Base-by-base conservation (phyloP, 1,140 invertebrate genomes). In the Octopus sinensis region DNA sequence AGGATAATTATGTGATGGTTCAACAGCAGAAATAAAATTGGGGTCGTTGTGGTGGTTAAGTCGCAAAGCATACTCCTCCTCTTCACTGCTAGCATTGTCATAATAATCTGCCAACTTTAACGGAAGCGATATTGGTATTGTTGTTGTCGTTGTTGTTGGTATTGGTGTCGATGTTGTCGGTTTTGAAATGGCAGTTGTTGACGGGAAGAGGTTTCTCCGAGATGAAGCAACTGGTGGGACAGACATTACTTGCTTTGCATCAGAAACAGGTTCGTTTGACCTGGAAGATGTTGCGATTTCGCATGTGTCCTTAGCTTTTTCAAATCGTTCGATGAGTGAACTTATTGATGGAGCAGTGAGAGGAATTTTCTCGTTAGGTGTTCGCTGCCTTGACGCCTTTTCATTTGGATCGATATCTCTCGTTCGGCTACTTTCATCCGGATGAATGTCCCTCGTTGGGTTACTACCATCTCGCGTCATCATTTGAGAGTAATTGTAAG, bases 281-380 rank as follows among this genome's bases (percentile, higher is more conserved):
- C 17, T 53, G 17, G 76, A 6, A 6, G 30, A 51, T 51, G 76
- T 9, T 13, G 30, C 13, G 4, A 13, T 4, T 6, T 77, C 76
- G 0, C 76, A n/a, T 3, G 52, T 51, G n/a, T 77, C 23, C 54
- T 79, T 53, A 56, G 23, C 79, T 10, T 86, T 85, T 78, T 88
- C 87, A 84, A 87, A 88, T 4, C 85, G 76, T 79, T 86, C 85
- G 12, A 88, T 87, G 4, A 88, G 80, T 6, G 84, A 82, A 4
- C 83, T 84, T 13, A 87, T 84, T 17, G 81, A 78, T 52, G 81
- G 80, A 13, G 81, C 78, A 71, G 79, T 81, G 12, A 56, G 30
- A 68, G 68, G 53, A 17, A 82, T 43, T 43, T 43, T 83, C 81
- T 79, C 78, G 78, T 82, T 80, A 54, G 79, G 3, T 53, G 76